Conservation (phyloP, 2,888 invertebrate species). For the Dynastes tityus region DNA sequence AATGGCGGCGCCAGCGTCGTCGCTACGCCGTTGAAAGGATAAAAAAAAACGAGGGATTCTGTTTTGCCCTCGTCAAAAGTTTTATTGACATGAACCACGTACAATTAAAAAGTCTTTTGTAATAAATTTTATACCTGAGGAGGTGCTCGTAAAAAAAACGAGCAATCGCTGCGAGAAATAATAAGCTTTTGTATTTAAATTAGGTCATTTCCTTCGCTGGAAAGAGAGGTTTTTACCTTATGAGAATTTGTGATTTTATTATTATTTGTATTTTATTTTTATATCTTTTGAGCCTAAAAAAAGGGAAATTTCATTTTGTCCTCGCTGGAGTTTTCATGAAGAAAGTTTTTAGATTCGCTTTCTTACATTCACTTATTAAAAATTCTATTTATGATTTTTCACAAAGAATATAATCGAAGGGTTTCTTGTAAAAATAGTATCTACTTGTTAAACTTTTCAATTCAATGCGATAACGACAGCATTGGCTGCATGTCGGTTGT, state of each 20-base stretch:
- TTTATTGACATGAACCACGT: conserved; percentile 26
- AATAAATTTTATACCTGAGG: conserved; percentile 24
- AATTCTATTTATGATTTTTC: no score
- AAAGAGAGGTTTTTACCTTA: neutral
- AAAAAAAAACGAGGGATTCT: neutral
- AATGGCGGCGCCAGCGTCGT: conserved; percentile 3
- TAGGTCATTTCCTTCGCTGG: neutral
- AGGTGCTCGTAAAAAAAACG: conserved; percentile 26
- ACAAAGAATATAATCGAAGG: no score
- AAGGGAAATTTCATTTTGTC: neutral
- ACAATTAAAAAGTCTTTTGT: conserved; percentile 37
- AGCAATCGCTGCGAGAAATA: neutral
- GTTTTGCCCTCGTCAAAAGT: neutral
- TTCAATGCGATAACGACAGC: no score
- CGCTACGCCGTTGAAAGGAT: neutral
- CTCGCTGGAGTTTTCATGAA: no score
- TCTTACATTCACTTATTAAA: no score
- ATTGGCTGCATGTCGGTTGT: no score
- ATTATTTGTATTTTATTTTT: neutral
- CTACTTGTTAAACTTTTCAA: no score
- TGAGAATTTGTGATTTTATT: conserved; percentile 16
- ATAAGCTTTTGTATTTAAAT: conserved; percentile 24
- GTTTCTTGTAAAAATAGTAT: no score
- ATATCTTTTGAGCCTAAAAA: neutral
- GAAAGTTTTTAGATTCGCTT: no score